A percentile compares a stretch with the other conserved stretches of the same genome.
phyloP scores from a whole-genome alignment of 2,113 vertebrate species.

The Microcebus tavaratra region DNA sequence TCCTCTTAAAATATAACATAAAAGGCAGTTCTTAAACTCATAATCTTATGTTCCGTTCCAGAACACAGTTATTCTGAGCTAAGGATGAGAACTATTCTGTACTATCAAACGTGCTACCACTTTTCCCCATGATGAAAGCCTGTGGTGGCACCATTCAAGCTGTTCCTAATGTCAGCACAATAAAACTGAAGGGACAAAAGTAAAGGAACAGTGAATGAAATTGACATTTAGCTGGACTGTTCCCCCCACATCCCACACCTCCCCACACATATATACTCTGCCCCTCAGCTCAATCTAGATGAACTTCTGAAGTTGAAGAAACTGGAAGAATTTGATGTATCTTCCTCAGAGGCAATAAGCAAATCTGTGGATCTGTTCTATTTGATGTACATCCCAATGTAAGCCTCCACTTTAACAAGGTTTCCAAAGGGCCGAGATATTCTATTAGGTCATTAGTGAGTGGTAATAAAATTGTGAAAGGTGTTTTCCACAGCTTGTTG shows the following conservation, averaged over 20 bases:
- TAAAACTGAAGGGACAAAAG: not conserved
- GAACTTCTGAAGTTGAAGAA: not conserved
- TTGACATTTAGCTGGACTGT: not conserved
- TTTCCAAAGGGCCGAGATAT: not conserved
- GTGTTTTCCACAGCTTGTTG: too few species aligned
- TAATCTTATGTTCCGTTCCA: not conserved
- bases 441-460: not conserved
- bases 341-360: not conserved
- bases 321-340: not conserved
- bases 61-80: conserved; percentile 16
- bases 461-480: too few species aligned
- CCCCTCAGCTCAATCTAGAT: not conserved
- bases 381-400: not conserved
- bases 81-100: conserved; percentile 2
- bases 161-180: not conserved
- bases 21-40: not conserved
- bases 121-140: not conserved
- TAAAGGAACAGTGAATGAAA: not conserved
- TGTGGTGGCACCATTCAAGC: not conserved
- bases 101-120: not conserved
- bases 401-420: not conserved
- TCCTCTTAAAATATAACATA: not conserved
- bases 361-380: not conserved
- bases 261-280: not conserved
- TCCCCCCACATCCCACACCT: not conserved